These are phyloP conservation scores for Ganaspis brasiliensis DNA, from an alignment of 2,888 invertebrate genomes.

Conservation along the genomic window DNA sequence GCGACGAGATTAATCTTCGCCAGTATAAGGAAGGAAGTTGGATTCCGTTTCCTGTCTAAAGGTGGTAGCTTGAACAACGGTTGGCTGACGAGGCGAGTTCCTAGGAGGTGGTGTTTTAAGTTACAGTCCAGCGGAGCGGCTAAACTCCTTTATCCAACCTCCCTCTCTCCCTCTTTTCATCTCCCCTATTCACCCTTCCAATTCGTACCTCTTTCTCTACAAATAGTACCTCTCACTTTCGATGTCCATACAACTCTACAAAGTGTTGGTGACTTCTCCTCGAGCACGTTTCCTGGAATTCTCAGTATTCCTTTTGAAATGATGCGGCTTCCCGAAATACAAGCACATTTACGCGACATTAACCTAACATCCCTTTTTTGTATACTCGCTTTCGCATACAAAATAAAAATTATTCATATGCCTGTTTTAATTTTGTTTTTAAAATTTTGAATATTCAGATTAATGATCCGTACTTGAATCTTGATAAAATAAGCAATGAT, in stretches of 20 bases:
- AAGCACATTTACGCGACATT: constrained; percentile 73
- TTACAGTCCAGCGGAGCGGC: constrained; percentile 78
- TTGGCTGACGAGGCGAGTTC: constrained; percentile 76
- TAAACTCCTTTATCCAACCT: constrained; percentile 73
- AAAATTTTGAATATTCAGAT: too few species aligned
- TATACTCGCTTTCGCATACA: constrained; percentile 17
- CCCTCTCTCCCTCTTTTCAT: constrained; percentile 25
- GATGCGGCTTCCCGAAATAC: constrained; percentile 46
- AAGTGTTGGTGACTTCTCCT: constrained; percentile 47
- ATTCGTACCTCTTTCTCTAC: background rate
- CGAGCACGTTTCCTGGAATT: constrained; percentile 66
- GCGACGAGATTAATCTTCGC: constrained; percentile 75
- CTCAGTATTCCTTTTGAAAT: constrained; percentile 48
- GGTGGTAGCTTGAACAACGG: constrained; percentile 64
- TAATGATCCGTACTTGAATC: too few species aligned
- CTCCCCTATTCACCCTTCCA: constrained; percentile 10
- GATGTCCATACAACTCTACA: constrained; percentile 45
- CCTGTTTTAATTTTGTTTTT: constrained; percentile 33
- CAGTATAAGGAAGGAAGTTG: constrained; percentile 75
- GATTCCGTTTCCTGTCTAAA: constrained; percentile 76
- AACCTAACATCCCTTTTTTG: constrained; percentile 64
- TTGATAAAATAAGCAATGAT: too few species aligned
- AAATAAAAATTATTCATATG: constrained; percentile 4
- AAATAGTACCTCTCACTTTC: constrained; percentile 22
- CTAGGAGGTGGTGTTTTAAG: constrained; percentile 72